These are phyloP conservation scores for Cynodonichthys magdalenae DNA, from an alignment of 2,797 vertebrate species.

Conservation along the genomic window DNA sequence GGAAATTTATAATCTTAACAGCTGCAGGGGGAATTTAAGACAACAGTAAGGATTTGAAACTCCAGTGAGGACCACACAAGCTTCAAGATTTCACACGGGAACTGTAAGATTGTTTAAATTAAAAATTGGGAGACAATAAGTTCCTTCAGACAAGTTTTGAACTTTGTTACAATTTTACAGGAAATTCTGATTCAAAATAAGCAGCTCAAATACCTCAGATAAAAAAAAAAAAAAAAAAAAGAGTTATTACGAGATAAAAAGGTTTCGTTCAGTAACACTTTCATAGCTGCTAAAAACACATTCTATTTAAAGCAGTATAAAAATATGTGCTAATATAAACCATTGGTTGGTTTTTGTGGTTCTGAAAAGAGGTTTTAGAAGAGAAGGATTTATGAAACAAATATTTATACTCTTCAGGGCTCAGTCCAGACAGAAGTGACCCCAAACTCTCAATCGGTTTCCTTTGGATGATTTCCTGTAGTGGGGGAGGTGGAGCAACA, in stretches of 20 bases:
- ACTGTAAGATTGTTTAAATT: not conserved
- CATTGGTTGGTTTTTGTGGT: not conserved
- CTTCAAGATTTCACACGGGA: not conserved
- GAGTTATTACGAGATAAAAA: not conserved
- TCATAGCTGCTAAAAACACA: not conserved
- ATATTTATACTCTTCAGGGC: constrained; percentile 50
- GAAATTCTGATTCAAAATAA: not conserved
- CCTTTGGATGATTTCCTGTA: constrained; percentile 24
- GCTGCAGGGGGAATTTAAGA: constrained; percentile 1
- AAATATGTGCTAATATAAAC: too few relatives aligned
- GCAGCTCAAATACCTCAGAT: too few relatives aligned
- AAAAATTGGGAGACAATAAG: not conserved
- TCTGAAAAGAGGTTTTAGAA: too few relatives aligned
- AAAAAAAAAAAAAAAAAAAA: too few relatives aligned
- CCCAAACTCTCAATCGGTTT: constrained; percentile 61
- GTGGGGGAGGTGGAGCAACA: not conserved
- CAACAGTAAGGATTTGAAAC: not conserved
- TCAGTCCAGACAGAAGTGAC: constrained; percentile 51
- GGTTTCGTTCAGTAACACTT: not conserved
- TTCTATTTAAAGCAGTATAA: too few relatives aligned
- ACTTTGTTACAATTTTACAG: not conserved
- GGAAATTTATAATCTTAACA: not conserved
- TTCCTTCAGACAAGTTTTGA: not conserved
- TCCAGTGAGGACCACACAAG: not conserved
- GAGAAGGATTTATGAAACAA: not conserved